Conservation (phyloP, 2,797 vertebrate species). For the Chaunax sp. region DNA sequence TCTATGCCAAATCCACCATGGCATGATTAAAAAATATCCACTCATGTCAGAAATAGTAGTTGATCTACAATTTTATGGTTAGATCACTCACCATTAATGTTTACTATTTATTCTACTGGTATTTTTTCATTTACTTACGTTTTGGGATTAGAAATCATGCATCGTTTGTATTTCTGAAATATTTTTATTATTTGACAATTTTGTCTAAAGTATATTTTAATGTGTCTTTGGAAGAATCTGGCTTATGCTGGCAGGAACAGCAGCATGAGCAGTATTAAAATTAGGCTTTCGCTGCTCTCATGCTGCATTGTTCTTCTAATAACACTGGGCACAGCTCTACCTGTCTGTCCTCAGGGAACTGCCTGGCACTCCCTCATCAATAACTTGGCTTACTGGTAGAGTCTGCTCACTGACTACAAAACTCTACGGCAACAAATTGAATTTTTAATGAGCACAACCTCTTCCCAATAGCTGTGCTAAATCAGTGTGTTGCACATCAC, state of each 20-base stretch:
- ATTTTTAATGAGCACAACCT: slow-evolving; percentile 65
- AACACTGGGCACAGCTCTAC: slow-evolving; percentile 58
- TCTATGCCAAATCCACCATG: not conserved
- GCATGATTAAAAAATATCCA: no score
- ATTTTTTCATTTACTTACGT: not conserved
- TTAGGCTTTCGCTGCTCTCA: slow-evolving; percentile 26
- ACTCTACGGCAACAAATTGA: slow-evolving; percentile 54
- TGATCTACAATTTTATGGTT: not conserved
- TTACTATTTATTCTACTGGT: not conserved
- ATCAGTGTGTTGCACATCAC: slow-evolving; percentile 49
- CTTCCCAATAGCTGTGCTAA: slow-evolving; percentile 59
- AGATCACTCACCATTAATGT: slow-evolving; percentile 3
- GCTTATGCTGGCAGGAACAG: not conserved
- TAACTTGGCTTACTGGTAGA: slow-evolving; percentile 63
- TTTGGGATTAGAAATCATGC: slow-evolving; percentile 1
- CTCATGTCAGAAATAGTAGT: no score
- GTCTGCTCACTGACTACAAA: slow-evolving; percentile 58
- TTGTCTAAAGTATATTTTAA: not conserved
- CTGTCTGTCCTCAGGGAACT: slow-evolving; percentile 60
- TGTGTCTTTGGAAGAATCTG: not conserved
- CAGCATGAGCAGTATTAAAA: slow-evolving; percentile 11
- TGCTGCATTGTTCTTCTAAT: slow-evolving; percentile 41
- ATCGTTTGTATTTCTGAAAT: not conserved
- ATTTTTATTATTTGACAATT: not conserved
- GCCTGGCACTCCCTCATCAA: slow-evolving; percentile 69